phyloP scores from a whole-genome alignment of 2,113 vertebrate species.

The Cavia aperea region DNA sequence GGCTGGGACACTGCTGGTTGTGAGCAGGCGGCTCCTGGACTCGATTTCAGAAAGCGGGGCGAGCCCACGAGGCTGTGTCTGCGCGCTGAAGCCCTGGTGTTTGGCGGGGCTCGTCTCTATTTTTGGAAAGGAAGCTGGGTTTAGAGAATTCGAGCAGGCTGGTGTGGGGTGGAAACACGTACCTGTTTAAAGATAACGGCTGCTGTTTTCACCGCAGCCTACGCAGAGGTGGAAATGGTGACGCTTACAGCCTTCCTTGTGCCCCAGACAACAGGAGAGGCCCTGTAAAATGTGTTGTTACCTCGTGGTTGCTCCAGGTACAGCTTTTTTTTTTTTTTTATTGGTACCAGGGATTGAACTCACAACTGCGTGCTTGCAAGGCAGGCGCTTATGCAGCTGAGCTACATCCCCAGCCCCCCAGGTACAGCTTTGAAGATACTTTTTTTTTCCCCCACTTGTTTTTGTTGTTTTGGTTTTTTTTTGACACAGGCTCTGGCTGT shows the following conservation, averaged over 20 bases:
- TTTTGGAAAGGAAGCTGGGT: not conserved
- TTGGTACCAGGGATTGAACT: too few relatives aligned
- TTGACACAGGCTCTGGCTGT: not conserved
- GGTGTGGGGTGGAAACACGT: not conserved
- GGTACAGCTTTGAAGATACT: too few relatives aligned
- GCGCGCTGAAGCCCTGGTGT: not conserved
- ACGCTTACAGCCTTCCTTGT: not conserved
- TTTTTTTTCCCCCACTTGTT: too few relatives aligned
- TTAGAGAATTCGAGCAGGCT: not conserved
- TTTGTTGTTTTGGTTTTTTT: not conserved
- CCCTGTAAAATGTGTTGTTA: not conserved
- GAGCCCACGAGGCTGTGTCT: not conserved
- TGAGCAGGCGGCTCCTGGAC: conserved; percentile 10
- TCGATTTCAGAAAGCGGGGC: not conserved
- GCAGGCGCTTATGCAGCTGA: too few relatives aligned
- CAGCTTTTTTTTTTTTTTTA: too few relatives aligned
- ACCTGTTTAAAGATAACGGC: not conserved
- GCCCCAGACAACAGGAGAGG: not conserved
- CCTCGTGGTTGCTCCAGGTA: not conserved
- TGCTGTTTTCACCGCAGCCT: conserved; percentile 41
- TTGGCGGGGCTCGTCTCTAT: not conserved
- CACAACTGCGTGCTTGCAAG: too few relatives aligned
- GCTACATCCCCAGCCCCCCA: too few relatives aligned
- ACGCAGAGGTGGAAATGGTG: not conserved
- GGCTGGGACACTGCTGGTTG: not conserved